phyloP scores from a whole-genome alignment of 2,888 invertebrate species.

The Melinaea marsaeus region DNA sequence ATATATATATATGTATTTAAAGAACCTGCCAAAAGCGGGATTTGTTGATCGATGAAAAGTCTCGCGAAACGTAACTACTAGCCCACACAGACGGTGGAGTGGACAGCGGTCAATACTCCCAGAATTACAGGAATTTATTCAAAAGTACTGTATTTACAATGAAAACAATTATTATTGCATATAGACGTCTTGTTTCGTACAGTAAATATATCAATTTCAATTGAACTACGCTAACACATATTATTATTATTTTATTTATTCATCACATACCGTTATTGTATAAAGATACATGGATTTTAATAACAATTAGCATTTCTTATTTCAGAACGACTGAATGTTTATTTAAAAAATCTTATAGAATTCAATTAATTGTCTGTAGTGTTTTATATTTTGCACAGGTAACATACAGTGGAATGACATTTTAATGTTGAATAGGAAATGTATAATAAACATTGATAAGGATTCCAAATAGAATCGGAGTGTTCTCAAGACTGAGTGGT shows the following conservation, averaged over 20 bases:
- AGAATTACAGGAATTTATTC: constrained; percentile 31
- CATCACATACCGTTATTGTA: constrained; percentile 29
- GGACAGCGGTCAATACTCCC: constrained; percentile 30
- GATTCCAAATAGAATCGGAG: constrained; percentile 5
- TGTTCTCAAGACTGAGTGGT: constrained; percentile 22
- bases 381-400: no score
- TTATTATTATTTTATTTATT: neutral
- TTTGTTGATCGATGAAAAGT: constrained; percentile 28
- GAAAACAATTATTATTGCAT: constrained; percentile 18
- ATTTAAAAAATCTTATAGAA: no score
- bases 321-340: no score
- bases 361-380: no score
- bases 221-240: constrained; percentile 9
- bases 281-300: constrained; percentile 27
- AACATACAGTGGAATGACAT: no score
- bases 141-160: constrained; percentile 21
- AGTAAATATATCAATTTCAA: neutral
- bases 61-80: constrained; percentile 25
- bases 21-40: constrained; percentile 23
- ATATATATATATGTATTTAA: constrained; percentile 18
- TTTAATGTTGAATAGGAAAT: neutral
- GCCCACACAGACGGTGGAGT: constrained; percentile 27
- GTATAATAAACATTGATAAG: constrained; percentile 1
- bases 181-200: constrained; percentile 9
- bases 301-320: neutral